These are phyloP conservation scores for Tachysurus vachellii DNA, from an alignment of 2,113 vertebrate genomes.

Conservation along the genomic window DNA sequence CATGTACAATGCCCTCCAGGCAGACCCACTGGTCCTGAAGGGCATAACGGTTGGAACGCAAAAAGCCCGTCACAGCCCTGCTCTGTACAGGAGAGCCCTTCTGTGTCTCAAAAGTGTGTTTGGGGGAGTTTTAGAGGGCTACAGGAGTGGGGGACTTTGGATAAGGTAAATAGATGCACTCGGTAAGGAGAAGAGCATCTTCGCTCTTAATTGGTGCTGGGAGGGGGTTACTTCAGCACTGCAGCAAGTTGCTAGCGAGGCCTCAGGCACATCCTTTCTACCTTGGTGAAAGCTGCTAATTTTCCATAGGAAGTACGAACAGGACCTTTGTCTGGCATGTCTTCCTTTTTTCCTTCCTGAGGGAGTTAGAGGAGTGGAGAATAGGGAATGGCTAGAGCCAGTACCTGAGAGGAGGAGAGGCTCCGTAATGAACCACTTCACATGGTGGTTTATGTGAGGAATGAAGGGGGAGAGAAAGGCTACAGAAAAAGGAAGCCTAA, in stretches of 20 bases:
- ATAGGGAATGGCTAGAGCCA: constrained; percentile 91
- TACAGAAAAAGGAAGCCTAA: constrained; percentile 82
- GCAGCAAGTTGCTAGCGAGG: constrained; percentile 59
- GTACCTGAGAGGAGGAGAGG: constrained; percentile 86
- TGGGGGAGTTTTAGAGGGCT: constrained; percentile 52
- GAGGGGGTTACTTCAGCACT: constrained; percentile 74
- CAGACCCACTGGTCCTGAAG: constrained; percentile 74
- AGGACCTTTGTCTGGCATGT: constrained; percentile 99
- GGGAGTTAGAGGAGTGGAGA: constrained; percentile 94
- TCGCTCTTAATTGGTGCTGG: constrained; percentile 91
- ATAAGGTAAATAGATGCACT: constrained; percentile 89
- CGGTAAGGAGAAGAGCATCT: constrained; percentile 87
- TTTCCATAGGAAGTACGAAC: constrained; percentile 99
- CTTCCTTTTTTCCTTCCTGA: constrained; percentile 93
- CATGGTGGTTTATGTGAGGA: constrained; percentile 83
- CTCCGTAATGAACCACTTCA: constrained; percentile 99
- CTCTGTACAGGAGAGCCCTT: constrained; percentile 87
- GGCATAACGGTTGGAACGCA: constrained; percentile 82
- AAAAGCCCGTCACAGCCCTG: constrained; percentile 75
- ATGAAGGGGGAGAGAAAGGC: constrained; percentile 61
- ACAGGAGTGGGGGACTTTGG: constrained; percentile 49
- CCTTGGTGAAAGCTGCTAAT: constrained; percentile 99
- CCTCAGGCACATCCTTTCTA: constrained; percentile 88
- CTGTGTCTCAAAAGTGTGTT: constrained; percentile 89
- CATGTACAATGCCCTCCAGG: constrained; percentile 80